Evolutionary conservation across 2,113 vertebrate species (phyloP).

Genomic region (Mormyrus iriodes): DNA sequence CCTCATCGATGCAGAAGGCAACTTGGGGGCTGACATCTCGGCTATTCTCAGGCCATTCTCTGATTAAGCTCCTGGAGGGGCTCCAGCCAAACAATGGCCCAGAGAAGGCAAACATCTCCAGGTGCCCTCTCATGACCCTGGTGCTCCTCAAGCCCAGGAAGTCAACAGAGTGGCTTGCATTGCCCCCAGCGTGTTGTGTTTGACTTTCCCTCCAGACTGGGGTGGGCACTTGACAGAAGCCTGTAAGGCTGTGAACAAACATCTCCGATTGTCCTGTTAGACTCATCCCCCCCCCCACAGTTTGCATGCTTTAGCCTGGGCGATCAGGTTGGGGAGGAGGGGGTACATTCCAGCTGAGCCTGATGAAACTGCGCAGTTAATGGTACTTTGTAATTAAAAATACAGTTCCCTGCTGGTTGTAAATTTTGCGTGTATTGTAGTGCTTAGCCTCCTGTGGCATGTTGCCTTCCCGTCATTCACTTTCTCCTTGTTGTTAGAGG

Average conservation of each 20-base stretch:
- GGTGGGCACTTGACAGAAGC: not conserved
- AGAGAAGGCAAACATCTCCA: slow-evolving; percentile 4
- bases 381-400: not conserved
- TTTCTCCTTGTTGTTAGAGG: not conserved
- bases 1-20: not conserved
- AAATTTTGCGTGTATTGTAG: not conserved
- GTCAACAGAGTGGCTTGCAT: not conserved
- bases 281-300: not conserved
- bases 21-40: not conserved
- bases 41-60: not conserved
- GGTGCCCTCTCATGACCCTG: not conserved
- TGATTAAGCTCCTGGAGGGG: not conserved
- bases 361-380: not conserved
- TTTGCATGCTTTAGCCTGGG: not conserved
- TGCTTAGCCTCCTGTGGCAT: not conserved
- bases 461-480: not conserved
- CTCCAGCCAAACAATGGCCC: not conserved
- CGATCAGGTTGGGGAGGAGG: not conserved
- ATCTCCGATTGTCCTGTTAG: not conserved
- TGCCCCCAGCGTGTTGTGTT: not conserved
- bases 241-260: slow-evolving; percentile 4
- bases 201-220: slow-evolving; percentile 11
- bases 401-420: not conserved
- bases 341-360: not conserved
- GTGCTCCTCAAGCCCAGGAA: not conserved